These are phyloP conservation scores for Eriocheir sinensis DNA, from an alignment of 1,140 invertebrate species.

Conservation along the genomic window DNA sequence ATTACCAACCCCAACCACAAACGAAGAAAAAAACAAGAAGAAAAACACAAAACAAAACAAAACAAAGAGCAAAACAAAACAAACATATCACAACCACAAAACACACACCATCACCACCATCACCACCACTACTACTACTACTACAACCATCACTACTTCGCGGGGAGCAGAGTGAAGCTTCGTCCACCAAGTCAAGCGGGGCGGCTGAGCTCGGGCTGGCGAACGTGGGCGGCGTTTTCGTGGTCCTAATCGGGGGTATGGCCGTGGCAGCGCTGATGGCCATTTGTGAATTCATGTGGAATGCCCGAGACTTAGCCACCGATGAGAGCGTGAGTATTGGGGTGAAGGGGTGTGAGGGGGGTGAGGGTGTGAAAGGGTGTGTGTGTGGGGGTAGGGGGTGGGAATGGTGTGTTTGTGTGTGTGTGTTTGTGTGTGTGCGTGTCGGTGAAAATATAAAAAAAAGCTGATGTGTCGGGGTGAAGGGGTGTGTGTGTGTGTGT, in stretches of 20 bases:
- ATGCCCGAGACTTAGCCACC: constrained; percentile 89
- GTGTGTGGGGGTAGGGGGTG: too few relatives aligned
- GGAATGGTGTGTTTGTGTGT: not conserved
- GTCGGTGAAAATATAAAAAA: not conserved
- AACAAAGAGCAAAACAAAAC: too few relatives aligned
- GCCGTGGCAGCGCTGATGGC: constrained; percentile 81
- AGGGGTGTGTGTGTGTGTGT: not conserved
- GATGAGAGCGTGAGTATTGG: constrained; percentile 86
- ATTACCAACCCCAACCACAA: not conserved
- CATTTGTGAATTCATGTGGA: constrained; percentile 90
- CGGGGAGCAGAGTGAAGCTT: constrained; percentile 72
- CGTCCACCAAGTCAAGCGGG: constrained; percentile 74
- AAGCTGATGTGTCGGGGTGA: not conserved
- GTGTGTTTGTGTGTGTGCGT: not conserved
- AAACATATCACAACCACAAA: not conserved
- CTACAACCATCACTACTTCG: not conserved
- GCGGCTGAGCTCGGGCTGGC: constrained; percentile 85
- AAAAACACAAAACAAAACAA: too few relatives aligned
- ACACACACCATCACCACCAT: too few relatives aligned
- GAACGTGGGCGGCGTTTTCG: constrained; percentile 95
- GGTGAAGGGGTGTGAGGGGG: too few relatives aligned
- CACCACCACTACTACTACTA: not conserved
- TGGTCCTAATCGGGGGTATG: constrained; percentile 87
- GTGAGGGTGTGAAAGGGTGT: too few relatives aligned
- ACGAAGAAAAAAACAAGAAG: too few relatives aligned